Base-by-base conservation (phyloP, 2,888 invertebrate genomes). In the Strigamia crassipes region DNA sequence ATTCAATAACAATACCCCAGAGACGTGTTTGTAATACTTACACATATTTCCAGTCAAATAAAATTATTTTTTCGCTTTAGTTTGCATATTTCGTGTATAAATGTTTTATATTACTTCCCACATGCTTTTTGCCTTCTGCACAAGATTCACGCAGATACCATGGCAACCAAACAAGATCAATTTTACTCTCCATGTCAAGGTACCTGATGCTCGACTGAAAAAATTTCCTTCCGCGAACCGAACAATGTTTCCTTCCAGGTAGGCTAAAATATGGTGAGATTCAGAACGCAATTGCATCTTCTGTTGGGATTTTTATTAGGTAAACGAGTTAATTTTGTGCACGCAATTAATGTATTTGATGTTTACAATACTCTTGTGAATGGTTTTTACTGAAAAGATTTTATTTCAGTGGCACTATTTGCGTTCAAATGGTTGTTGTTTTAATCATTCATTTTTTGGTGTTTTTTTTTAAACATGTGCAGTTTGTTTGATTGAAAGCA, bases 211-310 rank as follows among this genome's bases (percentile, higher is more conserved):
- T 51, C 13, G 2, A n/a, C 13, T 13, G 6, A n/a, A 51, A 51
- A 51, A 51, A n/a, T 51, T 18, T n/a, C 8, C 2, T 51, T 51
- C 18, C n/a, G 3, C 18, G 18, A n/a, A 6, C 6, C 1, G n/a
- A 18, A 34, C 6, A 15, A n/a, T 51, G 51, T 51, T 51, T 51
- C 51, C 51, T 51, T 51, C n/a, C 2, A 6, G 8, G 51, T 51
- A n/a, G 51, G 51, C 51, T 51, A 51, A 51, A 51, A 51, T 51
- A 51, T 51, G 51, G 51, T 51, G 51, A 51, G 51, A 15, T n/a
- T 51, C 3, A 51, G 51, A 51, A 51, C 51, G 51, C 51, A 51
- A 51, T 51, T 51, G n/a, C 51, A 51, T 51, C 51, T 51, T 51
- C 18, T n/a, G 51, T 18, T 51, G 15, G 51, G 51, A 34, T 34